Evolutionary conservation across 1,140 invertebrate genomes (phyloP).

Genomic region (Meloidogyne chitwoodi): DNA sequence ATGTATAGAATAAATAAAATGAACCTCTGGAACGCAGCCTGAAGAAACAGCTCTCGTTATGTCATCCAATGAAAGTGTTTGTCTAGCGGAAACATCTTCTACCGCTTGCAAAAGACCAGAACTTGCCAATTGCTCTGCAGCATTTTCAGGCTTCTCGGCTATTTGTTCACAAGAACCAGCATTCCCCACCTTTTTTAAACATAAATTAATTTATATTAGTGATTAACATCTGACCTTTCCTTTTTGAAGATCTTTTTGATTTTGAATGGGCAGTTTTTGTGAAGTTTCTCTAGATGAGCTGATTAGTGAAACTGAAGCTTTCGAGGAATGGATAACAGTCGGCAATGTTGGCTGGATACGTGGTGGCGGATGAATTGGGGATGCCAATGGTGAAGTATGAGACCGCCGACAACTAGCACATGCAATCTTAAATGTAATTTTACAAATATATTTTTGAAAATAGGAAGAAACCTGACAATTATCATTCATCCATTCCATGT

Average conservation of each 20-base stretch:
- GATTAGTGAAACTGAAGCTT: background rate
- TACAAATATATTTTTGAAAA: background rate
- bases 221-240: background rate
- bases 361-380: background rate
- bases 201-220: background rate
- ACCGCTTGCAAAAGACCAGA: constrained; percentile 50
- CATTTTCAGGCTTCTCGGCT: constrained; percentile 31
- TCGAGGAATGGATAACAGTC: background rate
- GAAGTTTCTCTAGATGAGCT: background rate
- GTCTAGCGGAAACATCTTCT: constrained; percentile 43
- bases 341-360: background rate
- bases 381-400: background rate
- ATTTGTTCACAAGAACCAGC: constrained; percentile 29
- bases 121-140: constrained; percentile 27
- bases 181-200: background rate
- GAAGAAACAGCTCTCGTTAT: constrained; percentile 50
- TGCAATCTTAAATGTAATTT: background rate
- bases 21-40: constrained; percentile 58
- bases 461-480: constrained; percentile 35
- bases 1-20: too few relatives aligned
- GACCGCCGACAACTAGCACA: constrained; percentile 23
- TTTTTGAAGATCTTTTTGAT: background rate
- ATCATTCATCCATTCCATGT: constrained; percentile 44
- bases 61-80: constrained; percentile 53
- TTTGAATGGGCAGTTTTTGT: background rate